Evolutionary conservation across 2,113 vertebrate genomes (phyloP).

Genomic region (Pterocles burchelli): DNA sequence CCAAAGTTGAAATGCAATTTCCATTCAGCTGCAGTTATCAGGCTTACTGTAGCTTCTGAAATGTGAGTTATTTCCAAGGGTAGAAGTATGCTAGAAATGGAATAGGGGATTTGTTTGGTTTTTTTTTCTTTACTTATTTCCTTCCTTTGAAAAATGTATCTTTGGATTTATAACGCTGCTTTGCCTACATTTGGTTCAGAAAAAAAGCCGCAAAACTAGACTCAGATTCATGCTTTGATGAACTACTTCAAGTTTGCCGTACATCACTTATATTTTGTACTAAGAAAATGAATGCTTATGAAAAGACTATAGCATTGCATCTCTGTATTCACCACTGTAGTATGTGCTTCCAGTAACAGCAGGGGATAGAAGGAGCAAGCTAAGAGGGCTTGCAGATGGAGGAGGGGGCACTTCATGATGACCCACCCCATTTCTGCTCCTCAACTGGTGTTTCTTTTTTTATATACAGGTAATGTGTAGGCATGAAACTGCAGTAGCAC

Average conservation of each 20-base stretch:
- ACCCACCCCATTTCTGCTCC: not conserved
- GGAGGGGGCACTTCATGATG: not conserved
- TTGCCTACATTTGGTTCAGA: not conserved
- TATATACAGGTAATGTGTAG: not conserved
- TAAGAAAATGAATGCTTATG: not conserved
- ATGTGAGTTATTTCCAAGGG: not conserved
- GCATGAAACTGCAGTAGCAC: not conserved
- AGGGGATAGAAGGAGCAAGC: not conserved
- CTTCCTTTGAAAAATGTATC: not conserved
- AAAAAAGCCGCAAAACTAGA: not conserved
- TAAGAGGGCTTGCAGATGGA: not conserved
- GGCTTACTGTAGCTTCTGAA: not conserved
- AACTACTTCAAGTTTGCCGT: accelerated
- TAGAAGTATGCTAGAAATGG: not conserved
- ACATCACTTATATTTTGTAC: not conserved
- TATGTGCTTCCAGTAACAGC: accelerated
- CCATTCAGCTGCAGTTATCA: not conserved
- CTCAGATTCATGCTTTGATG: not conserved
- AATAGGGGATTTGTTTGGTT: not conserved
- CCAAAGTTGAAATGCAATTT: not conserved
- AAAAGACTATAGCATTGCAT: not conserved
- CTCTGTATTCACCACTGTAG: not conserved
- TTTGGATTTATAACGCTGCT: not conserved
- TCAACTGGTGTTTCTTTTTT: not conserved
- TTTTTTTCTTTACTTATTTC: not conserved